Conservation (phyloP, 1,140 invertebrate genomes). For the Panagrolaimus sp. region DNA sequence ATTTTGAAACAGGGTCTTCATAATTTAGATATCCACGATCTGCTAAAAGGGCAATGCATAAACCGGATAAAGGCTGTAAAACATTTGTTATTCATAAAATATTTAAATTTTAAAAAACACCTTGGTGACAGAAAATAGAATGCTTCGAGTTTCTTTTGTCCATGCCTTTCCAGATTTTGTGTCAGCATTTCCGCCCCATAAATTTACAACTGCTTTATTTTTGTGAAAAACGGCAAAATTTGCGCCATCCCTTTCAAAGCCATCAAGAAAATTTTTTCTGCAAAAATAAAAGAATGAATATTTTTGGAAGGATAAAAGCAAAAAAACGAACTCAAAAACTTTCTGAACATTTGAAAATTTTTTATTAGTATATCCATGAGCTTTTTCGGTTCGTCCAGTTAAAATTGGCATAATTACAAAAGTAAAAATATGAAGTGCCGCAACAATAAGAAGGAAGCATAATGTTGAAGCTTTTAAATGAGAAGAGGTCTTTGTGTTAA, state of each 20-base stretch:
- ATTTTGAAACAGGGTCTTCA: constrained; percentile 56
- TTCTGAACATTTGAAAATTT: constrained; percentile 23
- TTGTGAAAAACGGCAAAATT: constrained; percentile 57
- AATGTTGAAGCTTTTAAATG: background rate
- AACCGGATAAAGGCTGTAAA: constrained; percentile 20
- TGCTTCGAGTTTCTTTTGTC: constrained; percentile 37
- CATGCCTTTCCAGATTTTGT: constrained; percentile 30
- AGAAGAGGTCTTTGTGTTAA: too few relatives aligned
- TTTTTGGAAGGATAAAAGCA: background rate
- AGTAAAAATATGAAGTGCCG: constrained; percentile 21
- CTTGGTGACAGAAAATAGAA: constrained; percentile 50
- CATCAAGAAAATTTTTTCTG: constrained; percentile 44
- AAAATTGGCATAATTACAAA: constrained; percentile 21
- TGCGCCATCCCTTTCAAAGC: constrained; percentile 52
- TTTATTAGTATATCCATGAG: constrained; percentile 24
- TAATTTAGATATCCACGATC: constrained; percentile 61
- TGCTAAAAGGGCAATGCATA: constrained; percentile 59
- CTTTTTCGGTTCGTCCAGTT: background rate
- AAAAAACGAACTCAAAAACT: constrained; percentile 24
- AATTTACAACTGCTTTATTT: constrained; percentile 54
- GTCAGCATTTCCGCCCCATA: constrained; percentile 61
- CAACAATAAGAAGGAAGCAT: constrained; percentile 10
- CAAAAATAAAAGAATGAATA: constrained; percentile 14
- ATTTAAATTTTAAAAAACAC: constrained; percentile 21
- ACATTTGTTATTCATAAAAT: background rate